Percentiles rank a stretch among this genome's conserved stretches.
phyloP scores from a whole-genome alignment of 2,888 invertebrate genomes.

The Pseudococcus jackbeardsleyi region DNA sequence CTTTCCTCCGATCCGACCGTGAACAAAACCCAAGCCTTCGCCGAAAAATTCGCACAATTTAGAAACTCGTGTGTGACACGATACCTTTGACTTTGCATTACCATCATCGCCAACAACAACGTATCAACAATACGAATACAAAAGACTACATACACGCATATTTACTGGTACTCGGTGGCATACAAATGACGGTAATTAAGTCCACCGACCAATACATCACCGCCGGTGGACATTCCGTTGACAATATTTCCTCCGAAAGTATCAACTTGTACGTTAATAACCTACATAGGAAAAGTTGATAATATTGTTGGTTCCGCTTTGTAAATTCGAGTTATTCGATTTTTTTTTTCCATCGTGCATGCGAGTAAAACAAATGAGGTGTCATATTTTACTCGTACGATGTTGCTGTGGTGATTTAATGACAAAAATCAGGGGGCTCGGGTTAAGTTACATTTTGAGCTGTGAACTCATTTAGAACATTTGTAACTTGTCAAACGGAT shows the following conservation, averaged over 20 bases:
- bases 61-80: constrained; percentile 28
- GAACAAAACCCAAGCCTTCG: not conserved
- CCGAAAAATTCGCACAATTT: constrained; percentile 3
- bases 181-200: constrained; percentile 40
- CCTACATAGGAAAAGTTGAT: not conserved
- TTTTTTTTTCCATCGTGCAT: too few species aligned
- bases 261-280: not conserved
- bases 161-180: constrained; percentile 34
- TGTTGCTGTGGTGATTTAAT: not conserved
- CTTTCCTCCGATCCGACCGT: not conserved
- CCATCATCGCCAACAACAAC: not conserved
- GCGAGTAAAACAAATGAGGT: constrained; percentile 46
- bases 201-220: constrained; percentile 24
- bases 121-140: constrained; percentile 3
- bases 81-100: not conserved
- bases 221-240: constrained; percentile 15
- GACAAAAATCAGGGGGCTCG: not conserved
- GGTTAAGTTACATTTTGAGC: constrained; percentile 25
- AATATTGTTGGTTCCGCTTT: constrained; percentile 27
- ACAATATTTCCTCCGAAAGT: constrained; percentile 19
- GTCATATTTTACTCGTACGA: constrained; percentile 34
- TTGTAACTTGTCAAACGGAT: constrained; percentile 28
- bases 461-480: constrained; percentile 28
- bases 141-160: constrained; percentile 22
- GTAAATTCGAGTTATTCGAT: constrained; percentile 40